These are phyloP conservation scores for Ennomos quercinarius DNA, from an alignment of 2,888 invertebrate species.

Conservation along the genomic window DNA sequence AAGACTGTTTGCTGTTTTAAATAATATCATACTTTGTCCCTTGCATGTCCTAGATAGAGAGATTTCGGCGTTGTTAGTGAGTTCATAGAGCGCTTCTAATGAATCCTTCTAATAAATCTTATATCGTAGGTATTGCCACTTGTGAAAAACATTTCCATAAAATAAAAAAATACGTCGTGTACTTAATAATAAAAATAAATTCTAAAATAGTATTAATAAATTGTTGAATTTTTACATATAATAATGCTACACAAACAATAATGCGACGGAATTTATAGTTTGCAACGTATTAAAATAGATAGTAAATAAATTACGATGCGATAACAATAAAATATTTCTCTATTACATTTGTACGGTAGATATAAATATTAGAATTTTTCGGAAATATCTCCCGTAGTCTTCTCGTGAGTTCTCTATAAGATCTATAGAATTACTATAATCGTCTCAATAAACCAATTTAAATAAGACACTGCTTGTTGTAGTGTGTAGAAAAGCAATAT, in stretches of 20 bases:
- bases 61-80: constrained; percentile 41
- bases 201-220: constrained; percentile 46
- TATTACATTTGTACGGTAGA: constrained; percentile 78
- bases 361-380: constrained; percentile 71
- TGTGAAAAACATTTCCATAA: constrained; percentile 40
- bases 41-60: constrained; percentile 33
- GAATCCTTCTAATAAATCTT: constrained; percentile 22
- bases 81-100: constrained; percentile 36
- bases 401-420: constrained; percentile 67
- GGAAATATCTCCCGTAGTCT: constrained; percentile 74
- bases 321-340: constrained; percentile 73
- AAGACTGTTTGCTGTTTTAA: constrained; percentile 40
- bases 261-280: constrained; percentile 79
- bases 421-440: constrained; percentile 63
- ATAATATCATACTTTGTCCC: constrained; percentile 33
- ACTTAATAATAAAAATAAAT: constrained; percentile 41
- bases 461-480: constrained; percentile 65
- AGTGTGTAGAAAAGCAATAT: constrained; percentile 78
- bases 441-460: constrained; percentile 62
- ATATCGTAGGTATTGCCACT: constrained; percentile 43
- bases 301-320: constrained; percentile 63
- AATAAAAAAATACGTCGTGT: constrained; percentile 33
- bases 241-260: constrained; percentile 61
- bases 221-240: constrained; percentile 52
- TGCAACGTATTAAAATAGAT: constrained; percentile 61